Evolutionary conservation across 2,797 vertebrate species (phyloP).

Genomic region (Enteromius anoplus): DNA sequence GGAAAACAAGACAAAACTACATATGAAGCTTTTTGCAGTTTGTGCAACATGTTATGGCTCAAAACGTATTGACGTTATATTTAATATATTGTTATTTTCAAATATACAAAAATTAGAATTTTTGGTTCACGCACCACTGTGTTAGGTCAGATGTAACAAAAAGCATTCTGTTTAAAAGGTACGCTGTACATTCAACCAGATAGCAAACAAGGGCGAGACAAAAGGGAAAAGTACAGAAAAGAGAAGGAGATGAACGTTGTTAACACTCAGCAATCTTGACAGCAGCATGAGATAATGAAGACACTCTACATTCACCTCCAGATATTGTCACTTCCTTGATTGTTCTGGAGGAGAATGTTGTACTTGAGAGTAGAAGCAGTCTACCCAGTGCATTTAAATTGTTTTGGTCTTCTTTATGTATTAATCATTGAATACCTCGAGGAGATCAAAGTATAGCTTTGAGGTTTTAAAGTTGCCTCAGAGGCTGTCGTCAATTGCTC

Average conservation of each 20-base stretch:
- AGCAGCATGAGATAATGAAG: slow-evolving; percentile 16
- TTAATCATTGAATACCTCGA: slow-evolving; percentile 33
- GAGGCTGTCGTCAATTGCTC: not conserved
- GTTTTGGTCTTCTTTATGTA: slow-evolving; percentile 10
- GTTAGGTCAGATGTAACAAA: slow-evolving; percentile 7
- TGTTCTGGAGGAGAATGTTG: not conserved
- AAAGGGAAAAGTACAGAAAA: slow-evolving; percentile 24
- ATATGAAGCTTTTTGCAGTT: not conserved
- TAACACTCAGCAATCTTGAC: slow-evolving; percentile 35
- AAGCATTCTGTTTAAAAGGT: not conserved
- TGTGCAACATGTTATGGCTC: not conserved
- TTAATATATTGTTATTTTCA: no score
- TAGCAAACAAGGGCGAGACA: not conserved
- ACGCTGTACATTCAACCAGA: not conserved
- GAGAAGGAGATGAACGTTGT: slow-evolving; percentile 18
- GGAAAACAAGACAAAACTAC: not conserved
- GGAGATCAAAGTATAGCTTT: slow-evolving; percentile 30
- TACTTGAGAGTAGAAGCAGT: not conserved
- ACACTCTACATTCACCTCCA: slow-evolving; percentile 27
- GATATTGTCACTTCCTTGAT: slow-evolving; percentile 31
- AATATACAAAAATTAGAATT: not conserved
- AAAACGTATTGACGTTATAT: not conserved
- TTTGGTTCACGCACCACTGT: not conserved
- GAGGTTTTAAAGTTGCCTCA: not conserved
- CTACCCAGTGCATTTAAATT: slow-evolving; percentile 4